Base-by-base conservation (phyloP, 2,113 vertebrate species). In the Archilochus colubris region DNA sequence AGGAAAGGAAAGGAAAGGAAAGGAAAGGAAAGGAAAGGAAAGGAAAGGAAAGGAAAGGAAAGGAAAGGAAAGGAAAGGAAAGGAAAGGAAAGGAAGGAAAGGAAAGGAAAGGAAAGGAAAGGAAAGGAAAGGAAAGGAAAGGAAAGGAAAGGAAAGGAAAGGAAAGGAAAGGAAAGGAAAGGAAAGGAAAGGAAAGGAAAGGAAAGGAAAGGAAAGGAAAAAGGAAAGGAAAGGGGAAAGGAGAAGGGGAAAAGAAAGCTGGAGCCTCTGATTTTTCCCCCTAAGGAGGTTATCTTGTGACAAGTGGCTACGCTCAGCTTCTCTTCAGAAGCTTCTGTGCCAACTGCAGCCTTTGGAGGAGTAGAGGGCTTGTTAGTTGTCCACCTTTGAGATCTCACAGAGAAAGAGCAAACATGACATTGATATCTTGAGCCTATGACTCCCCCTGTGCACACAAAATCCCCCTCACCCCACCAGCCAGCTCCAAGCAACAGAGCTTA, bases 401-500 rank as follows among this genome's bases (percentile, higher is more conserved):
- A 82, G 22, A 73, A 44, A 63, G 27, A 44, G 3, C 2, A 4
- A 75, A 13, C 17, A 31, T 1, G 7, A 30, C 24, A 10, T 18
- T 0, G 3, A 50, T 17, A 24, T 22, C 73, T 78, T 11, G 6
- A 54, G 59, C 28, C 6, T 3, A 23, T 86, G 76, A 88, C 31
- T 61, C 23, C 16, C 25, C 7, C 14, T 67, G 61, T 40, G 28
- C 31, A 43, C 4, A 38, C 16, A n/a, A 19, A 74, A 31, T 55
- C 9, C 25, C 22, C 7, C 15, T 48, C 2, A 15, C 7, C 4
- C 9, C 1, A 1, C 27, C 3, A 4, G 73, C 40, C 36, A 70
- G 18, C 25, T 78, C 38, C 57, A 50, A 84, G 2, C 21, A 82
- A 58, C 2, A 0, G 0, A 57, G 24, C 30, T 53, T n/a, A 48